These are phyloP conservation scores for Echinarachnius parma DNA, from an alignment of 53 echinoderm and acorn worm genomes.

Conservation along the genomic window DNA sequence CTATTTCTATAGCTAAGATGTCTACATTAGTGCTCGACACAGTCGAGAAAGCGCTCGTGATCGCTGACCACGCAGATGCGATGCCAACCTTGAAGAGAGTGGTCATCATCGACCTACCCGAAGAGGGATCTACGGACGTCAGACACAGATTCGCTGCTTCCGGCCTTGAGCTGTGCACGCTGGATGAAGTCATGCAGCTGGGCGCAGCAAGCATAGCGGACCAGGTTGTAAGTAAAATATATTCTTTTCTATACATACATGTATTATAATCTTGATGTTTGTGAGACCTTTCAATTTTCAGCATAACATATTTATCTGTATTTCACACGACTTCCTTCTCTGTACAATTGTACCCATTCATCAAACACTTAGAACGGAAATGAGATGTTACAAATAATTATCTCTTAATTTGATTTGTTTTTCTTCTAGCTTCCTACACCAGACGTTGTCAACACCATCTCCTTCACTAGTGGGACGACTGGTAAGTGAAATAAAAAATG, in stretches of 20 bases:
- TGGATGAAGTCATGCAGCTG: slow-evolving; percentile 57
- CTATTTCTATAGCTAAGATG: slow-evolving; percentile 62
- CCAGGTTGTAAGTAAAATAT: slow-evolving; percentile 50
- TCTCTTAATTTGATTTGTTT: not conserved
- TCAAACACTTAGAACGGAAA: too few species aligned
- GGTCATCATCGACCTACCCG: slow-evolving; percentile 53
- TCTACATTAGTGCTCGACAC: slow-evolving; percentile 57
- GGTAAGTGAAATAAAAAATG: too few species aligned
- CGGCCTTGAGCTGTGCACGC: slow-evolving; percentile 61
- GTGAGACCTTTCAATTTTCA: not conserved
- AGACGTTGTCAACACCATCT: slow-evolving; percentile 63
- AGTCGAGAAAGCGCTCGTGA: slow-evolving; percentile 40
- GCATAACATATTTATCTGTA: not conserved
- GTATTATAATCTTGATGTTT: not conserved
- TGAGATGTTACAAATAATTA: not conserved
- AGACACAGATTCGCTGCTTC: slow-evolving; percentile 18
- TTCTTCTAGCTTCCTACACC: slow-evolving; percentile 56
- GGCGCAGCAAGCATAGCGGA: slow-evolving; percentile 57
- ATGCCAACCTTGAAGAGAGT: slow-evolving; percentile 50
- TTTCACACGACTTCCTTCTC: too few species aligned
- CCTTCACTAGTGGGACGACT: slow-evolving; percentile 92
- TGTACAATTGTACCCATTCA: too few species aligned
- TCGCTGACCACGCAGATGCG: slow-evolving; percentile 47
- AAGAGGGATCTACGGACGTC: slow-evolving; percentile 43
- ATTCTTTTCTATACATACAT: not conserved